Evolutionary conservation across 2,888 invertebrate genomes (phyloP), one percentile per base, ranked within the genome.

Genomic region (Urechis unicinctus): DNA sequence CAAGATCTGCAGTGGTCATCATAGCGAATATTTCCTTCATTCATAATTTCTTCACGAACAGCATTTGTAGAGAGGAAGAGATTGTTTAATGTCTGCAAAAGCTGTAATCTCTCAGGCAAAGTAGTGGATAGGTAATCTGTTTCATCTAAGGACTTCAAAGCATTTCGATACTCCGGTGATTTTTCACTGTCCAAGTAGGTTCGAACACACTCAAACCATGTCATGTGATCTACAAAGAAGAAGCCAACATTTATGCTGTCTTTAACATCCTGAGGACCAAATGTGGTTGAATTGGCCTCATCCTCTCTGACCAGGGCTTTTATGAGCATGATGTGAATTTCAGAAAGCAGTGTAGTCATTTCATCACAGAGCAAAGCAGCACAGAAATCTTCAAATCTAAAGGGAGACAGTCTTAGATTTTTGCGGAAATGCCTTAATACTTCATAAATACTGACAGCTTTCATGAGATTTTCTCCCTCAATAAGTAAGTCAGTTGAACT

Each of bases 211-310:
- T 97, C 96, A 44, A 95, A 92, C 91, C 97, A 98, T 50, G 96
- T 95, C 82, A 97, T 86, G 53, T 88, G 84, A 81, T 98, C 98
- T 69, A 95, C 85, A 70, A 95, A 85, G 81, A 89, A 95, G 54
- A 96, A 82, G 65, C 89, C 86, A 61, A 96, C 88, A 79, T 97
- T 96, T 28, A 96, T 88, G 77, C 94, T 92, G 80, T 97, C 96
- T 81, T 96, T 96, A 73, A 93, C 90, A 81, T 99, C 98, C 58
- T 92, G 80, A 6, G 96, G 94, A 47, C 95, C 95, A 81, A 94
- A 97, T 79, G 91, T 90, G 30, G 74, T 94, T 71, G 91, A 69
- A 57, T 72, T 74, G 29, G 64, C 67, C 43, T 78, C 78, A 63
- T 78, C 77, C 62, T 75, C 77, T 47, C 75, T 51, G 49, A 76